These are phyloP conservation scores for Sarcophaga bullata DNA, from an alignment of 1,140 invertebrate species.

Conservation along the genomic window DNA sequence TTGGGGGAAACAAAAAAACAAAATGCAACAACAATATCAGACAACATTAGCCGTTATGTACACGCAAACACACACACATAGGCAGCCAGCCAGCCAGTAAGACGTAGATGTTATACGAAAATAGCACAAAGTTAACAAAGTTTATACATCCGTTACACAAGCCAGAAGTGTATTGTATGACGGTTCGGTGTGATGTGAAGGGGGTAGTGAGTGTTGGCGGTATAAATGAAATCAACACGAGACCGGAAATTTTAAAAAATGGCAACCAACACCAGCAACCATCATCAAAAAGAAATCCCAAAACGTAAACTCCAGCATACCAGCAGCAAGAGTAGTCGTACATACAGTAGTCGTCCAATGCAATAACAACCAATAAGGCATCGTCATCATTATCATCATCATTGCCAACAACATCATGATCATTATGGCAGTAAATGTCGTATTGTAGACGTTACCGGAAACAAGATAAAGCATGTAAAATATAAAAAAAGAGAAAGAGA, in stretches of 20 bases:
- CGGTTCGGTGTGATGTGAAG: neutral
- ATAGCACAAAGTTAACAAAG: constrained; percentile 59
- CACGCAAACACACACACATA: neutral
- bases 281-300: neutral
- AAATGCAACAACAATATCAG: constrained; percentile 40
- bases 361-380: neutral
- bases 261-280: neutral
- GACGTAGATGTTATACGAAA: constrained; percentile 32
- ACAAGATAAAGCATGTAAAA: constrained; percentile 59
- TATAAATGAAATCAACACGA: constrained; percentile 56
- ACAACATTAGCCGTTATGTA: constrained; percentile 6
- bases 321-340: neutral
- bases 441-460: constrained; percentile 58
- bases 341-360: neutral
- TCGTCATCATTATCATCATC: neutral
- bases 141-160: constrained; percentile 60
- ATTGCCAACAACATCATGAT: constrained; percentile 6
- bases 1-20: constrained; percentile 43
- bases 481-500: constrained; percentile 26
- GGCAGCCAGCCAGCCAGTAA: neutral
- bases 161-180: constrained; percentile 45
- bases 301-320: neutral
- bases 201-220: neutral
- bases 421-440: constrained; percentile 53
- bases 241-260: constrained; percentile 57